Evolutionary conservation across 2,113 vertebrate genomes (phyloP).

Genomic region (Peromyscus polionotus): DNA sequence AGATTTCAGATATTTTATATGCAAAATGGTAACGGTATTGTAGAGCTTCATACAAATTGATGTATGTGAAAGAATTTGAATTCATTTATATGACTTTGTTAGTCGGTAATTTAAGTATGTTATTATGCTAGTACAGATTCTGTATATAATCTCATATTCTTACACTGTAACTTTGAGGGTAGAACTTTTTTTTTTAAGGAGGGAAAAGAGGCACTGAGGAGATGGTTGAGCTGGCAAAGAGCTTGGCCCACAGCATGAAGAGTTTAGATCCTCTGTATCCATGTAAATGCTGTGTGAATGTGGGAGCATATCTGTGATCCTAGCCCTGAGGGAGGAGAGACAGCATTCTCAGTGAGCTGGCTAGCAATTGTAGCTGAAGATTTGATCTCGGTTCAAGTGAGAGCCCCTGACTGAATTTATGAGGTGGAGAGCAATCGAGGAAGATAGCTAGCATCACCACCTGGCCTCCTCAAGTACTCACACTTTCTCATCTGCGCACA

Average conservation of each 20-base stretch:
- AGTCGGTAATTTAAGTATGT: not conserved
- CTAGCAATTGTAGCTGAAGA: not conserved
- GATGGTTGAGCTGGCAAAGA: not conserved
- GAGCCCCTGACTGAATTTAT: not conserved
- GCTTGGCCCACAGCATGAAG: not conserved
- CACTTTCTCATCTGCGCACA: not conserved
- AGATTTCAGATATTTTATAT: not conserved
- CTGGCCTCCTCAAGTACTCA: not conserved
- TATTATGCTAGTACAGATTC: not conserved
- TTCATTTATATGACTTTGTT: not conserved
- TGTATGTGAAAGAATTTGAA: not conserved
- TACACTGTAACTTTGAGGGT: not conserved
- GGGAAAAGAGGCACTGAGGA: not conserved
- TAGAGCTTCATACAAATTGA: not conserved
- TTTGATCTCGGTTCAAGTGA: not conserved
- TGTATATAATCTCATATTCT: slow-evolving; percentile 11
- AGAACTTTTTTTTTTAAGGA: not conserved
- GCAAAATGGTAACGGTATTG: not conserved
- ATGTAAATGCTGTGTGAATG: not conserved
- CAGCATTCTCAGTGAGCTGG: not conserved
- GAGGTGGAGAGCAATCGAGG: not conserved
- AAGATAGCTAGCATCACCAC: not conserved
- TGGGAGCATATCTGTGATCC: not conserved
- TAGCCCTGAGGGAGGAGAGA: not conserved
- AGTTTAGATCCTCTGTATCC: not conserved